These are phyloP conservation scores for Pentamera pediparva DNA, from an alignment of 53 echinoderm and acorn worm genomes.

Conservation along the genomic window DNA sequence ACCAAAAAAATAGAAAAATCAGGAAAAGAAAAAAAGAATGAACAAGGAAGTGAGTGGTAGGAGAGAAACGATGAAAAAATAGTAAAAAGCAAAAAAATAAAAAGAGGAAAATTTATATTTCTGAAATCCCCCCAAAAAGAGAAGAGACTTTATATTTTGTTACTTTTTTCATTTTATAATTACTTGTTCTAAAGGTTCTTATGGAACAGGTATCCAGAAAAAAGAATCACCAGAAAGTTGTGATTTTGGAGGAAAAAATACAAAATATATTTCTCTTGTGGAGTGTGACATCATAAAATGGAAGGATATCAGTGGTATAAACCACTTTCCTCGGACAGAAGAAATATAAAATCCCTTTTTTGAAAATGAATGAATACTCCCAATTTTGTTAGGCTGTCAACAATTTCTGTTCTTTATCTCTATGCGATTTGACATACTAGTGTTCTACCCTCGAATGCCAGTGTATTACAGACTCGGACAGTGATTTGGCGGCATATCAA, in stretches of 20 bases:
- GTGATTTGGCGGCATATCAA: neutral
- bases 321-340: neutral
- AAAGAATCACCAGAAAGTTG: neutral
- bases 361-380: slow-evolving; percentile 1
- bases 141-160: slow-evolving; percentile 39
- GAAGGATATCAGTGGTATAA: neutral
- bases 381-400: slow-evolving; percentile 36
- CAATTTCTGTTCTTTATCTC: slow-evolving; percentile 33
- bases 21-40: slow-evolving; percentile 8
- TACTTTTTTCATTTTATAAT: slow-evolving; percentile 36
- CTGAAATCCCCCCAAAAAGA: slow-evolving; percentile 24
- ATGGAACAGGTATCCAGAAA: neutral
- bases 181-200: neutral
- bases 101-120: slow-evolving; percentile 33
- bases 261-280: neutral
- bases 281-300: neutral
- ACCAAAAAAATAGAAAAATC: slow-evolving; percentile 17
- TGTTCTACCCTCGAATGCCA: slow-evolving; percentile 3
- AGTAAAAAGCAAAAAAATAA: slow-evolving; percentile 28
- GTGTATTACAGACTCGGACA: slow-evolving; percentile 28
- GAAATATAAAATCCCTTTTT: neutral
- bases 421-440: slow-evolving; percentile 22
- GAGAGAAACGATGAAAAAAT: slow-evolving; percentile 11
- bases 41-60: neutral
- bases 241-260: neutral